A percentile compares a stretch with the other conserved stretches of the same genome.
These are phyloP conservation scores for Macheiramphus alcinus DNA, from an alignment of 2,113 vertebrate species.

Conservation along the genomic window DNA sequence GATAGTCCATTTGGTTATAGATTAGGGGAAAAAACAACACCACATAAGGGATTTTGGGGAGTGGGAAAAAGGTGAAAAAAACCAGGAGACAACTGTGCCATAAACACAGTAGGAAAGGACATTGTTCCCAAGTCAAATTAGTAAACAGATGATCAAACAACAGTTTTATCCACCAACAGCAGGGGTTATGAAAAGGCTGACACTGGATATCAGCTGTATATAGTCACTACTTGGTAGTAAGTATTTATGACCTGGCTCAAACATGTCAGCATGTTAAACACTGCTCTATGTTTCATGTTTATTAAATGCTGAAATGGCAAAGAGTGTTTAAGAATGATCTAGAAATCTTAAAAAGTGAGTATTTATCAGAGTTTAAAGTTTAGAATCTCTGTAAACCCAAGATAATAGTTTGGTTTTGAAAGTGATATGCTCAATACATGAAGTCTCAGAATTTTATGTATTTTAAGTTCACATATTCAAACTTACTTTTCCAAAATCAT, in stretches of 20 bases:
- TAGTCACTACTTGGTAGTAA: not conserved
- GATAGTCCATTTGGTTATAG: not conserved
- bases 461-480: not conserved
- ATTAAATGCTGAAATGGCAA: not conserved
- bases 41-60: not conserved
- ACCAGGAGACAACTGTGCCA: not conserved
- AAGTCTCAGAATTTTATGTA: not conserved
- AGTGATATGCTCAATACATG: not conserved
- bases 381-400: not conserved
- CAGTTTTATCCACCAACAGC: not conserved
- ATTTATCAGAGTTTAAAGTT: not conserved
- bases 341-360: not conserved
- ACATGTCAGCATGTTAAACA: not conserved
- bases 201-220: not conserved
- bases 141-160: not conserved
- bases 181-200: not conserved
- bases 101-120: not conserved
- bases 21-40: accelerated
- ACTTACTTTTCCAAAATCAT: slow-evolving; percentile 87
- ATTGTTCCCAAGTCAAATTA: not conserved
- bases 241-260: not conserved
- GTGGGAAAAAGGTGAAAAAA: not conserved
- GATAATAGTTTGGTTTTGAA: not conserved
- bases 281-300: not conserved
- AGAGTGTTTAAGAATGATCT: not conserved